phyloP scores from a whole-genome alignment of 2,888 invertebrate species.

The Rhynchonema sp. region DNA sequence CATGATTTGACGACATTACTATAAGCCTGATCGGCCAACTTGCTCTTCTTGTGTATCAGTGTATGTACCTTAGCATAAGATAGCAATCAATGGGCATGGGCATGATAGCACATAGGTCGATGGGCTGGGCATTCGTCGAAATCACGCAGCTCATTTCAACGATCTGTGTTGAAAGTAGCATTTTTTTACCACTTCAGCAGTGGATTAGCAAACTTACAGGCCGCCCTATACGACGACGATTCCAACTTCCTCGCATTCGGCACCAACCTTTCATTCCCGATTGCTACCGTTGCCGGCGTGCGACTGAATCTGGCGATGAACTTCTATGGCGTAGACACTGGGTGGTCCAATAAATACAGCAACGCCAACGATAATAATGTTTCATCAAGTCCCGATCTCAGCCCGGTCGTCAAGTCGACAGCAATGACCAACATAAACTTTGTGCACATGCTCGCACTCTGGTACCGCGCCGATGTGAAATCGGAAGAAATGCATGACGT shows the following conservation, averaged over 20 bases:
- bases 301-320: not conserved
- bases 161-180: too few relatives aligned
- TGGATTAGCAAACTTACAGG: too few relatives aligned
- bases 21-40: not conserved
- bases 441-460: not conserved
- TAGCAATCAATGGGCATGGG: too few relatives aligned
- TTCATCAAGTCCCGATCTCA: too few relatives aligned
- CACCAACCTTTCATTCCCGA: not conserved
- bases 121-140: too few relatives aligned
- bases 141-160: too few relatives aligned
- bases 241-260: not conserved
- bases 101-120: too few relatives aligned
- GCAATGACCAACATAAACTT: not conserved
- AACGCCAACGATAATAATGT: not conserved
- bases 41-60: too few relatives aligned
- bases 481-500: not conserved
- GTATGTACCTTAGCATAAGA: too few relatives aligned
- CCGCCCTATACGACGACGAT: not conserved
- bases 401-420: not conserved
- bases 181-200: too few relatives aligned
- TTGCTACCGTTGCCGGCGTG: not conserved
- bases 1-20: not conserved
- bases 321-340: not conserved
- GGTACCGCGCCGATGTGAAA: not conserved
- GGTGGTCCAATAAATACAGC: not conserved